A percentile compares a stretch with the other conserved stretches of the same genome.
Conservation (phyloP, 2,888 invertebrate species). For the Macrosiphum euphorbiae region DNA sequence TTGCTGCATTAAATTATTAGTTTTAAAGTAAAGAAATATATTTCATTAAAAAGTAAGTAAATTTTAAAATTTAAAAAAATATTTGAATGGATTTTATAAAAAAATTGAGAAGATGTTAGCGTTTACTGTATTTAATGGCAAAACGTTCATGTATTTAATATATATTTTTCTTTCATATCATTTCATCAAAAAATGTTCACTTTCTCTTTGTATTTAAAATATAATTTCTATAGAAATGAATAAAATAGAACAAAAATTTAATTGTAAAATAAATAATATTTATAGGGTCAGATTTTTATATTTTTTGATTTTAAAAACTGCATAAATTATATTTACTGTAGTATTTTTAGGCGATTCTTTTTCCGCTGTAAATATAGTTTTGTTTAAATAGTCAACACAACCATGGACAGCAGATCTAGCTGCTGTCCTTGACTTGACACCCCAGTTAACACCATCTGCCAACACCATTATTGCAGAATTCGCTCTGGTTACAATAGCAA, state of each 20-base stretch:
- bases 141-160: background rate
- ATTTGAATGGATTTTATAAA: background rate
- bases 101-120: background rate
- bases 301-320: background rate
- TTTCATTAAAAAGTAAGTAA: background rate
- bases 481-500: constrained; percentile 80
- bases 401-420: constrained; percentile 90
- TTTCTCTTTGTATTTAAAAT: background rate
- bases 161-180: background rate
- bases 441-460: constrained; percentile 94
- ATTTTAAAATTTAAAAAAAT: background rate
- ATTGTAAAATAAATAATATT: background rate
- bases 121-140: background rate
- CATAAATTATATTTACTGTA: constrained; percentile 69
- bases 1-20: background rate
- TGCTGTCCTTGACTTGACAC: constrained; percentile 86
- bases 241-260: background rate
- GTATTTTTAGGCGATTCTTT: constrained; percentile 69
- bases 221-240: background rate
- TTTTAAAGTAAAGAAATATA: background rate
- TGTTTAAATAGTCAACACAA: constrained; percentile 85
- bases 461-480: constrained; percentile 84
- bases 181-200: background rate
- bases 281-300: background rate
- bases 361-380: constrained; percentile 74